Percentiles rank a stretch among this genome's conserved stretches.
These are phyloP conservation scores for Rhagophthalmus giganteus DNA, from an alignment of 2,888 invertebrate genomes.

Conservation along the genomic window DNA sequence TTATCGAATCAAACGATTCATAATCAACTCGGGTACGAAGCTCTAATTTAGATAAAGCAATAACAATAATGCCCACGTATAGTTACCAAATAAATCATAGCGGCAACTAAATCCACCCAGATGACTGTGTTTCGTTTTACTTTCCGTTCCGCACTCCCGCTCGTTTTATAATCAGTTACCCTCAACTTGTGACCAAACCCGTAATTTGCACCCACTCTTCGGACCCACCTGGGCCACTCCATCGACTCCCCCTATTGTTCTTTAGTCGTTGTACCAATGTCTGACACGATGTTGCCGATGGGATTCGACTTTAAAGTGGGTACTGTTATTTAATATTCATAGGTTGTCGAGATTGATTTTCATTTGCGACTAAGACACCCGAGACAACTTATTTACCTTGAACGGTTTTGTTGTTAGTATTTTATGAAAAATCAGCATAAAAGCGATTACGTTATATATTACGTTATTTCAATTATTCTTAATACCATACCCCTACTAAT, in stretches of 20 bases:
- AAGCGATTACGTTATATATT: too few relatives aligned
- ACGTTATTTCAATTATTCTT: too few relatives aligned
- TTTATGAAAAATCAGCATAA: not conserved
- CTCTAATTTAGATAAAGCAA: too few relatives aligned
- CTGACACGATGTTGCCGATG: constrained; percentile 1
- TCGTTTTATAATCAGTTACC: not conserved
- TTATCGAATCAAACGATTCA: too few relatives aligned
- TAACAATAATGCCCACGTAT: not conserved
- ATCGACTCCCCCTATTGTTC: constrained; percentile 1
- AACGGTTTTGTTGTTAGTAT: not conserved
- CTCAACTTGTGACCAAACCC: not conserved
- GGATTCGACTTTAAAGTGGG: not conserved
- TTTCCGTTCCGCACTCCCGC: not conserved
- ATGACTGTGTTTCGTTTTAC: not conserved
- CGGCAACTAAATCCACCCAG: not conserved
- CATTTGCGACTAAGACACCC: not conserved
- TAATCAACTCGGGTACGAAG: too few relatives aligned
- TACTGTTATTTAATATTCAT: not conserved
- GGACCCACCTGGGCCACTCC: not conserved
- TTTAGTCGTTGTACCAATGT: not conserved
- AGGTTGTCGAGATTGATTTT: not conserved
- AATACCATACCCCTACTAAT: too few relatives aligned
- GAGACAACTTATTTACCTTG: not conserved
- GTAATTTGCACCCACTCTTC: not conserved
- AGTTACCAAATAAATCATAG: not conserved